Evolutionary conservation across 2,888 invertebrate species (phyloP).

Genomic region (Chymomyza fuscimana): DNA sequence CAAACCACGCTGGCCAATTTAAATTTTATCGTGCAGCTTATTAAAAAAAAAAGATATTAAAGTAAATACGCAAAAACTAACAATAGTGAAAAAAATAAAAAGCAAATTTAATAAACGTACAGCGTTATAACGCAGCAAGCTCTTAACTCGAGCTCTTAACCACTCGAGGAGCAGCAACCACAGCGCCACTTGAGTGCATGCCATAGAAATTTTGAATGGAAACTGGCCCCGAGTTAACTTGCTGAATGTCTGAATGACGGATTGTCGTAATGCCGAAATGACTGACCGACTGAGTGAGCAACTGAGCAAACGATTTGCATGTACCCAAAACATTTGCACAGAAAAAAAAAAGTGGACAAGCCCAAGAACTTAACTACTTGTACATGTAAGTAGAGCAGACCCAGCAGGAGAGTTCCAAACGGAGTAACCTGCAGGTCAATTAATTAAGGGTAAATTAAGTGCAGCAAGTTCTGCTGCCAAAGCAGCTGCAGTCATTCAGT

Average conservation of each 20-base stretch:
- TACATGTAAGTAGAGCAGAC: slow-evolving; percentile 37
- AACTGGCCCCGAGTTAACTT: slow-evolving; percentile 55
- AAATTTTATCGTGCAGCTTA: slow-evolving; percentile 40
- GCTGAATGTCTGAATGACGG: slow-evolving; percentile 13
- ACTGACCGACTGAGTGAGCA: slow-evolving; percentile 21
- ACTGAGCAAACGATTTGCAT: slow-evolving; percentile 59
- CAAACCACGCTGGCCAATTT: slow-evolving; percentile 12
- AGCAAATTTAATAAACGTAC: neutral
- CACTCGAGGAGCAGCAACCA: slow-evolving; percentile 54
- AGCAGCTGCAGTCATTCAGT: neutral
- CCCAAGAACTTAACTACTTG: slow-evolving; percentile 13
- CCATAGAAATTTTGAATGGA: slow-evolving; percentile 55
- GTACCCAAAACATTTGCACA: slow-evolving; percentile 67
- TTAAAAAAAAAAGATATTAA: slow-evolving; percentile 10
- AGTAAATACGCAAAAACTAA: neutral
- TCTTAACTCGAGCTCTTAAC: slow-evolving; percentile 50
- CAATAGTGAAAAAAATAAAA: slow-evolving; percentile 14
- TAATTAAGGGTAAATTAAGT: slow-evolving; percentile 72
- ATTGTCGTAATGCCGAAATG: slow-evolving; percentile 21
- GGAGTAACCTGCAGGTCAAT: slow-evolving; percentile 68
- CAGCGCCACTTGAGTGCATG: slow-evolving; percentile 59
- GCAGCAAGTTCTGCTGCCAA: slow-evolving; percentile 24
- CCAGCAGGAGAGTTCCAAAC: slow-evolving; percentile 7
- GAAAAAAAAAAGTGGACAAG: slow-evolving; percentile 47
- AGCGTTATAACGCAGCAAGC: neutral